A percentile compares a stretch with the other conserved stretches of the same genome.
phyloP scores from a whole-genome alignment of 2,113 vertebrate genomes.

The Phoxinus phoxinus region DNA sequence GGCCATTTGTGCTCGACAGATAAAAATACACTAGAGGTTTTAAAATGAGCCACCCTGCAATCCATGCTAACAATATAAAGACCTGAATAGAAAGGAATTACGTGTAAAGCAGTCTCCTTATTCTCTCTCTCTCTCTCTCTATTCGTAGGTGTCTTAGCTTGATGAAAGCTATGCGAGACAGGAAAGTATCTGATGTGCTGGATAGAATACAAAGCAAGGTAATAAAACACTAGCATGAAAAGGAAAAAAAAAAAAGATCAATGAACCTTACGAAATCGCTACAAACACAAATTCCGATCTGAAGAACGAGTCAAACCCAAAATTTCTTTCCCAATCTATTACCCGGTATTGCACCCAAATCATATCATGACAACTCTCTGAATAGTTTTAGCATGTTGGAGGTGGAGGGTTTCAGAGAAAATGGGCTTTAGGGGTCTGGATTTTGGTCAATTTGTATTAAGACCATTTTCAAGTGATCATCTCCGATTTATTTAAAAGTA shows the following conservation, averaged over 20 bases:
- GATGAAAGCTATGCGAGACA: slow-evolving; percentile 27
- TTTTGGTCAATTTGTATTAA: not conserved
- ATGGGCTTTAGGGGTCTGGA: not conserved
- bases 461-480: not conserved
- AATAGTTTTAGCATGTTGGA: too few relatives aligned
- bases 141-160: slow-evolving; percentile 1
- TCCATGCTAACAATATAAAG: slow-evolving; percentile 38
- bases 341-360: not conserved
- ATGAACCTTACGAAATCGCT: not conserved
- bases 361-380: too few relatives aligned
- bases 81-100: slow-evolving; percentile 4
- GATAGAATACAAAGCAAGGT: slow-evolving; percentile 21
- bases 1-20: not conserved
- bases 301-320: not conserved
- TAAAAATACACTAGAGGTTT: slow-evolving; percentile 28
- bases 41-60: slow-evolving; percentile 6
- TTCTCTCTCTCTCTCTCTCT: slow-evolving; percentile 31
- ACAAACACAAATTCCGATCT: slow-evolving; percentile 8
- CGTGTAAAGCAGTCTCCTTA: not conserved
- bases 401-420: not conserved
- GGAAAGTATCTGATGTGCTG: slow-evolving; percentile 18
- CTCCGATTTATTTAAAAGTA: not conserved
- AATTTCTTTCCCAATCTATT: not conserved
- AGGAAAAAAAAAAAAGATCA: not conserved
- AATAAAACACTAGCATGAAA: not conserved